Evolutionary conservation across 2,888 invertebrate species (phyloP), one percentile per base, ranked within the genome.

Genomic region (Pteria penguin): DNA sequence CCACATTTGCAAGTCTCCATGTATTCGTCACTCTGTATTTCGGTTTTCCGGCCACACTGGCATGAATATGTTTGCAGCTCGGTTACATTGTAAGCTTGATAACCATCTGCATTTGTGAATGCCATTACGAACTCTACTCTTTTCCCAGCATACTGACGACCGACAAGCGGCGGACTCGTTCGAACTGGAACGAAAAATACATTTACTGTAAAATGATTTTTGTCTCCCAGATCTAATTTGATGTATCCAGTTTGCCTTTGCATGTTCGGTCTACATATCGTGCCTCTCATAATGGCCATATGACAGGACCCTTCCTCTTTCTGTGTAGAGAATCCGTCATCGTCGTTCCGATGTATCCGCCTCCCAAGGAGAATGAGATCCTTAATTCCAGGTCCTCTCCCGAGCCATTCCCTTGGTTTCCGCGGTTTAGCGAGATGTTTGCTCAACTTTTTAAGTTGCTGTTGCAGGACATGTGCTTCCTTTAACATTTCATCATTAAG

Each of bases 321-420:
- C 14, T 62, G 52, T 18, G 32, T 54, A 1, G 58, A 45, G 18
- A 14, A 18, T 26, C 65, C n/a, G 14, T 67, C 61, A 26, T 65
- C 61, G 5, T 29, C n/a, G 2, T 73, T n/a, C 54, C 58, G 18
- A 22, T 22, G 31, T 29, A 73, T 31, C 67, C 24, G 58, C 4
- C 33, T 26, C 27, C 45, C 36, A 27, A 60, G 73, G 18, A 73
- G 22, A 8, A 45, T 14, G n/a, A 73, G 18, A 29, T 32, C 24
- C 45, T 67, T 66, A n/a, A 73, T 52, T 24, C 67, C 73, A 31
- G 22, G 32, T 5, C 61, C 36, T 32, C 33, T 72, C 8, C 85
- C 85, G 26, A 84, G 72, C 85, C 85, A 85, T 71, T 85, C 85
- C 14, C 81, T 60, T 0, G 84, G 84, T 54, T 72, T 79, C 61